Conservation (phyloP, 2,888 invertebrate species). For the Ophion slaviceki region DNA sequence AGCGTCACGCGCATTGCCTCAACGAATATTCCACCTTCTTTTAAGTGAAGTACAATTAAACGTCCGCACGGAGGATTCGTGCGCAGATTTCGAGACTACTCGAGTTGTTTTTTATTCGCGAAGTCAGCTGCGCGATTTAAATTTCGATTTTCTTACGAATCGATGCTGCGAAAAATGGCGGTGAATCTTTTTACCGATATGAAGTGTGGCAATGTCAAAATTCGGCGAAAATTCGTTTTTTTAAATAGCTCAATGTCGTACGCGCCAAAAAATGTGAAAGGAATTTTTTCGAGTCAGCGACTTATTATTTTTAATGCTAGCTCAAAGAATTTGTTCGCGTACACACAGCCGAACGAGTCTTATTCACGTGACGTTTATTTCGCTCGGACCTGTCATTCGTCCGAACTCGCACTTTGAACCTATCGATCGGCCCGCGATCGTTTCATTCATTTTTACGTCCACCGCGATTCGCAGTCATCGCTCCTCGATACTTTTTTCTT, state of each 20-base stretch:
- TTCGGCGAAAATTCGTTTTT: too few relatives aligned
- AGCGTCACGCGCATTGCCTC: slow-evolving; percentile 18
- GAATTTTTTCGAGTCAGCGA: too few relatives aligned
- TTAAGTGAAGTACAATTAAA: slow-evolving; percentile 6
- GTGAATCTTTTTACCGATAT: too few relatives aligned
- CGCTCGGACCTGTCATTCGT: background rate
- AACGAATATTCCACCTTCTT: slow-evolving; percentile 26
- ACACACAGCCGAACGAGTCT: background rate
- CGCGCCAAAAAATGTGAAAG: too few relatives aligned
- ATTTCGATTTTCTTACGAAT: too few relatives aligned
- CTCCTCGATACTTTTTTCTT: background rate
- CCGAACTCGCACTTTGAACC: slow-evolving; percentile 19
- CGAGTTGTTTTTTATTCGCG: background rate
- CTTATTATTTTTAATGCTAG: too few relatives aligned
- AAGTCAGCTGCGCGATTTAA: background rate
- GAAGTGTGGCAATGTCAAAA: too few relatives aligned
- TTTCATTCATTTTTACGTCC: background rate
- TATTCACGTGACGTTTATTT: background rate
- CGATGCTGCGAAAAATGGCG: too few relatives aligned
- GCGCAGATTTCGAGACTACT: background rate
- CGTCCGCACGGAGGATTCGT: background rate
- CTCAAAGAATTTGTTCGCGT: too few relatives aligned
- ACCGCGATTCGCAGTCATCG: slow-evolving; percentile 3
- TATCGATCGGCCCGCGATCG: slow-evolving; percentile 10
- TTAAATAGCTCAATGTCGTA: too few relatives aligned